phyloP scores from a whole-genome alignment of 1,140 invertebrate genomes.

The Colletes latitarsis region DNA sequence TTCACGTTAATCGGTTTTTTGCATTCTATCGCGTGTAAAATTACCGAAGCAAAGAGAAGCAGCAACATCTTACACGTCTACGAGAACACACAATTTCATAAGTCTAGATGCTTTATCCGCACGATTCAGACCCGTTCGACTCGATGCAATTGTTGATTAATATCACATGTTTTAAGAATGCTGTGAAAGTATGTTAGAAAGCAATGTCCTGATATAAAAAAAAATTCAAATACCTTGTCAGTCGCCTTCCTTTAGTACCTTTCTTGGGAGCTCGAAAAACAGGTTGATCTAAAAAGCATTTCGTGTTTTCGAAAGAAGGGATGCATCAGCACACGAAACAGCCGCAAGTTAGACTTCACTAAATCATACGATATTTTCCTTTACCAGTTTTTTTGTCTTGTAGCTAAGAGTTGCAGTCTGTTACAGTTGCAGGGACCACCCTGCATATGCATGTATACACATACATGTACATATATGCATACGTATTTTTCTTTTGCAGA shows the following conservation, averaged over 20 bases:
- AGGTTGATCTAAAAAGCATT: not conserved
- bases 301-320: not conserved
- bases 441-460: constrained; percentile 29
- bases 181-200: too few species aligned
- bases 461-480: constrained; percentile 32
- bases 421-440: not conserved
- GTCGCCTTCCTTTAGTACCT: too few species aligned
- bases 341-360: not conserved
- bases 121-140: too few species aligned
- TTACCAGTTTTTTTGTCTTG: not conserved
- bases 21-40: too few species aligned
- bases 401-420: not conserved
- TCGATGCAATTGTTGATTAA: too few species aligned
- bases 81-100: not conserved
- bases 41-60: not conserved
- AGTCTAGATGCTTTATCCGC: too few species aligned
- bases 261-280: too few species aligned
- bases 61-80: not conserved
- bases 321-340: not conserved
- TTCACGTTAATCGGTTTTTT: not conserved
- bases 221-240: too few species aligned
- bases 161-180: too few species aligned
- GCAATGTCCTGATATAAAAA: too few species aligned
- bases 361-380: not conserved
- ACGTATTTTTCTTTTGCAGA: constrained; percentile 13